These are phyloP conservation scores for Eretmocerus hayati DNA, from an alignment of 2,888 invertebrate species.

Conservation along the genomic window DNA sequence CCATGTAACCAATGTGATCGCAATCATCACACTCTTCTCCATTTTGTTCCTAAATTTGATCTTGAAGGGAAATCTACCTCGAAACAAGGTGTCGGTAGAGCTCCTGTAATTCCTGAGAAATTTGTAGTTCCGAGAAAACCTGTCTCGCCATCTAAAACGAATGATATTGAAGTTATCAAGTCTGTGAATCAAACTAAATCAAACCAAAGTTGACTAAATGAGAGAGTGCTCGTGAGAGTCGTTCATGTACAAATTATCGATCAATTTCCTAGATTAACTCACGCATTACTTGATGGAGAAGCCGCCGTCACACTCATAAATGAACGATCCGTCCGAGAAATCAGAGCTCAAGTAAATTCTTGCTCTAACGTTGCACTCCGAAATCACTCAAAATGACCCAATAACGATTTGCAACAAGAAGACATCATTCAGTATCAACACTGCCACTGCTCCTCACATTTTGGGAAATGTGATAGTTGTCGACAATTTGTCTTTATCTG, in stretches of 20 bases:
- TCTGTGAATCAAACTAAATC: background rate
- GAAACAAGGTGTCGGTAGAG: background rate
- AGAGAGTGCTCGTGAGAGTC: background rate
- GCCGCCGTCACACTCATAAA: background rate
- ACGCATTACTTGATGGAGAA: background rate
- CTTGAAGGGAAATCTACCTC: background rate
- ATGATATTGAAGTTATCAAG: too few relatives aligned
- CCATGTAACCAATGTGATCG: background rate
- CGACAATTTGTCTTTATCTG: background rate
- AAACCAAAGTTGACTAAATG: background rate
- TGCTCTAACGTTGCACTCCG: background rate
- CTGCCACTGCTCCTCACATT: background rate
- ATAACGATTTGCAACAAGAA: background rate
- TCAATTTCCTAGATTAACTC: background rate
- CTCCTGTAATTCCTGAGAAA: too few relatives aligned
- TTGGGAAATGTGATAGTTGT: background rate
- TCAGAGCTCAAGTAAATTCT: background rate
- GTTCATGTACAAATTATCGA: background rate
- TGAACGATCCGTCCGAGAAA: background rate
- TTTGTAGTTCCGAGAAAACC: background rate
- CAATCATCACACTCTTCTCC: background rate
- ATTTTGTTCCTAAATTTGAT: background rate
- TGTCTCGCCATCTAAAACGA: background rate
- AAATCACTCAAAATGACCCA: background rate
- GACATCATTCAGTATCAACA: background rate